Base-by-base conservation (phyloP, 2,797 vertebrate genomes). In the Semaprochilodus insignis region DNA sequence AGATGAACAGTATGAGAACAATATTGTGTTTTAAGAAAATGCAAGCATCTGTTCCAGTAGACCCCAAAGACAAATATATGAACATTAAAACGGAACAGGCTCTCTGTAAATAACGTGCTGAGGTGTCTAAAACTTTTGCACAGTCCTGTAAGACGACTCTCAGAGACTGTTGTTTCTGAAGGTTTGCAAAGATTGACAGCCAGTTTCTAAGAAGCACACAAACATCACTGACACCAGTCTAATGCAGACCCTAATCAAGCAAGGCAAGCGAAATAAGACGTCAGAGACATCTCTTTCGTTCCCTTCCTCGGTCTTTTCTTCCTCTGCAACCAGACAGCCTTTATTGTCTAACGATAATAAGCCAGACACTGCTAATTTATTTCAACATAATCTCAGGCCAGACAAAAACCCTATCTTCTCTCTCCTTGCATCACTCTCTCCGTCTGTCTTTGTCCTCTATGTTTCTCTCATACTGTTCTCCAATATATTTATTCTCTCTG, bases 361-460 rank as follows among this genome's bases (percentile, higher is more conserved):
- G 27, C 72, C 72, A 74, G 52, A 57, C 72, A 44, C 25, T 6
- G 65, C n/a, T 40, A 65, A 72, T 79, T 81, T 81, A 77, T 73
- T 80, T 76, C 44, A 67, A 44, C 21, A 76, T 75, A 78, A 36
- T 70, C 48, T 66, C 55, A 23, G 27, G 44, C 60, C 57, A 82
- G 83, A 81, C 75, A 74, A 55, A n/a, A 51, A 27, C 78, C 15
- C 16, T 48, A 31, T 63, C 65, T 54, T 83, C 82, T 88, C 79
- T 75, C 85, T 87, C 72, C 27, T 81, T 63, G 51, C 59, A 51
- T 86, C 34, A 52, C 59, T 67, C 15, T 76, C 52, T 66, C 8
- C 40, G 4, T 23, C 87, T 85, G 54, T 69, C 80, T 79, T 81
- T 78, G 72, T 80, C 21, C 59, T 75, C 44, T 60, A 44, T 77